Evolutionary conservation across 2,797 vertebrate genomes (phyloP).

Genomic region (Oreortyx pictus): DNA sequence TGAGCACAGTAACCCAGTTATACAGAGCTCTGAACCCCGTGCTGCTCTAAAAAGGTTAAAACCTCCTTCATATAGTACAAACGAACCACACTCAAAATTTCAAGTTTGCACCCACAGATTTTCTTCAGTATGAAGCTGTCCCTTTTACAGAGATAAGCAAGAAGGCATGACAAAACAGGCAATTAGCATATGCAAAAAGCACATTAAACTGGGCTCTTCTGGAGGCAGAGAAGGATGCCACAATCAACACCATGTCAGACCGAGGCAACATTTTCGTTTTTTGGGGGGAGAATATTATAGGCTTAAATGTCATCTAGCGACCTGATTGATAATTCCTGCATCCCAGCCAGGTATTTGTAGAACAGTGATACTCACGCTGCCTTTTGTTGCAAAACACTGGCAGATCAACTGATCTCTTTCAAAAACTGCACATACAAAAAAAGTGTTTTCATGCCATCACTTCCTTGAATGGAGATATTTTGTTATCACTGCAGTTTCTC

Average conservation of each 20-base stretch:
- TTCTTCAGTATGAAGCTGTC: neutral
- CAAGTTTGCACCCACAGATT: no score
- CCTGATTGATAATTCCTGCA: neutral
- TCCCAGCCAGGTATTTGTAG: neutral
- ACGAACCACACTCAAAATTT: neutral
- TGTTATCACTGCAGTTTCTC: slow-evolving; percentile 12
- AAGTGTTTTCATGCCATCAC: no score
- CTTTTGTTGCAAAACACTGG: neutral
- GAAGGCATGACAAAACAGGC: neutral
- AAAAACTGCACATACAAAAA: neutral
- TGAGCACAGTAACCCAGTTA: neutral
- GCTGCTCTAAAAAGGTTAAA: neutral
- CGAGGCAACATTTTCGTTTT: neutral
- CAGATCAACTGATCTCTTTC: neutral
- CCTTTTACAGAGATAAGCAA: neutral
- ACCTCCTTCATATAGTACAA: neutral
- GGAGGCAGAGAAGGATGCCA: neutral
- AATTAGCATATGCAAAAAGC: no score
- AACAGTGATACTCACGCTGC: neutral
- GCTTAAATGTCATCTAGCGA: neutral
- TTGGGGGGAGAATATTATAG: neutral
- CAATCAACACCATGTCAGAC: neutral
- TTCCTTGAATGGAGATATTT: neutral
- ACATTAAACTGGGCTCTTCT: neutral
- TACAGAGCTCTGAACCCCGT: neutral